Evolutionary conservation across 2,113 vertebrate species (phyloP).

Genomic region (Aptenodytes forsteri): DNA sequence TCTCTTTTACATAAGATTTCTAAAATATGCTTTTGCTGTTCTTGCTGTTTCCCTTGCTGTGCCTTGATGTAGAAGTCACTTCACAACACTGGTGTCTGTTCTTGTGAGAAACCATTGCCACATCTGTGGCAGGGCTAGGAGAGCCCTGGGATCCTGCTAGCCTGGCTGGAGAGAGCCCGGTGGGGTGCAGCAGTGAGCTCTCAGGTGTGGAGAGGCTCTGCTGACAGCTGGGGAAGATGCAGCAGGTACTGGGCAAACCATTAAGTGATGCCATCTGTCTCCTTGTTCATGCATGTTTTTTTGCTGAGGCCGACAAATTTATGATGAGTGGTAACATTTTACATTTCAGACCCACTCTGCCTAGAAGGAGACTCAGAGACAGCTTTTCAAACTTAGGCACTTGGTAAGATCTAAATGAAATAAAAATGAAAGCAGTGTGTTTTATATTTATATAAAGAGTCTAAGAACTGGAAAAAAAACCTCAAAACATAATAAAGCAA

Average conservation of each 20-base stretch:
- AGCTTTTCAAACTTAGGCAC: not conserved
- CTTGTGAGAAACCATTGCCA: not conserved
- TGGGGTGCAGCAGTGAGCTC: not conserved
- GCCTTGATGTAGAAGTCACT: not conserved
- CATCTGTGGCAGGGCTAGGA: not conserved
- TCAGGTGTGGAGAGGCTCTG: not conserved
- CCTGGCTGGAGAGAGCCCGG: not conserved
- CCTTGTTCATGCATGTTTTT: not conserved
- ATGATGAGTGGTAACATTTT: not conserved
- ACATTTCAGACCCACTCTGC: not conserved
- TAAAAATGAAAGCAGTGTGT: not conserved
- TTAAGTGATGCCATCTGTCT: not conserved
- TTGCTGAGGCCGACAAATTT: not conserved
- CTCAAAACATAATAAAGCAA: not conserved
- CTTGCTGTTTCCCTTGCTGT: not conserved
- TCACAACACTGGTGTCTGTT: not conserved
- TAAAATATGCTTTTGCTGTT: not conserved
- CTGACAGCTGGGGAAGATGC: not conserved
- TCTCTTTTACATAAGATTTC: not conserved
- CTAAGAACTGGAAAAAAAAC: not conserved
- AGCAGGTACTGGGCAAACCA: not conserved
- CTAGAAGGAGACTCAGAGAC: not conserved
- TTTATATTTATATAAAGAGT: not conserved
- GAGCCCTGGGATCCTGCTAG: not conserved
- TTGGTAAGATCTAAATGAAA: not conserved